phyloP scores from a whole-genome alignment of 1,140 invertebrate genomes.

The Tenebrio molitor region DNA sequence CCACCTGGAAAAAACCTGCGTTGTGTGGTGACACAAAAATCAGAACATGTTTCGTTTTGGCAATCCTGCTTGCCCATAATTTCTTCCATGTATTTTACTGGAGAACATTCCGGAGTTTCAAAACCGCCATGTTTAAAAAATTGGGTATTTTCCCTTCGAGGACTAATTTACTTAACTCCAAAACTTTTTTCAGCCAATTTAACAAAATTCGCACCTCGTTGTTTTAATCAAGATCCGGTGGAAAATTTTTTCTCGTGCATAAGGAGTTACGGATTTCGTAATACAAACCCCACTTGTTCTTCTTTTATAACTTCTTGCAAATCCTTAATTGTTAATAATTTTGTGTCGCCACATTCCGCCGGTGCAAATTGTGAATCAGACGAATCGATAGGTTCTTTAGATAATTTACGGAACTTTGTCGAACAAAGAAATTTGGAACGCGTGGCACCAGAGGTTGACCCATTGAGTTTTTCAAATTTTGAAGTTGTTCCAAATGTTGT shows the following conservation, averaged over 20 bases:
- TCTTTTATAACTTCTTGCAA: conserved; percentile 36
- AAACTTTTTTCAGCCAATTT: too few species aligned
- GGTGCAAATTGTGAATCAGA: conserved; percentile 47
- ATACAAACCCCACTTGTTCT: conserved; percentile 43
- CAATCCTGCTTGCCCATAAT: conserved; percentile 33
- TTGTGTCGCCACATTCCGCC: conserved; percentile 32
- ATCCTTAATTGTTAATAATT: conserved; percentile 42
- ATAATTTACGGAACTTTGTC: too few species aligned
- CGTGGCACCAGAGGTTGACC: too few species aligned
- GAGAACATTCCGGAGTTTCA: conserved; percentile 14
- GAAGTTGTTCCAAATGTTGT: too few species aligned
- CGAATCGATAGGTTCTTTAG: conserved; percentile 29
- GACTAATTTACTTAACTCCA: too few species aligned
- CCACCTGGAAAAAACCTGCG: conserved; percentile 34
- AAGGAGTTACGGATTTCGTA: conserved; percentile 20
- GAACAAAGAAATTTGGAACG: too few species aligned
- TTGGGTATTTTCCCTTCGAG: background rate
- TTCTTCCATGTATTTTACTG: conserved; percentile 33
- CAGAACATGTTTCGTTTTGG: conserved; percentile 33
- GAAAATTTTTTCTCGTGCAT: conserved; percentile 45
- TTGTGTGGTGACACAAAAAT: conserved; percentile 38
- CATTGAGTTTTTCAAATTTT: too few species aligned
- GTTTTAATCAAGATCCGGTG: conserved; percentile 48
- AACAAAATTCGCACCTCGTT: background rate
- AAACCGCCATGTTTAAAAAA: conserved; percentile 22